Conservation (phyloP, 2,888 invertebrate genomes). For the Cenopis cana region DNA sequence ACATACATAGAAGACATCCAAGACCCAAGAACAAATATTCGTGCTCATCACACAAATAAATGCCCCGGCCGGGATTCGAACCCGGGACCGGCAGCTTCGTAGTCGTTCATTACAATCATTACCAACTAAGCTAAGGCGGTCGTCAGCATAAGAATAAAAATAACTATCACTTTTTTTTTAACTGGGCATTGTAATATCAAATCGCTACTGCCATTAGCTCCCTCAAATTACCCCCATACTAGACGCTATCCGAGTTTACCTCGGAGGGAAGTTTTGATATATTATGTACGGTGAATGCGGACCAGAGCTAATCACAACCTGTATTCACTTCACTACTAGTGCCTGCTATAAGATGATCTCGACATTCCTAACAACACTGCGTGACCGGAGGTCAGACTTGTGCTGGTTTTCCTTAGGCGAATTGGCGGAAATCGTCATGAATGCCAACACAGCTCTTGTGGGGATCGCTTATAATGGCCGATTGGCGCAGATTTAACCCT, state of each 20-base stretch:
- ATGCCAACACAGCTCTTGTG: not conserved
- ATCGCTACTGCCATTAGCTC: not conserved
- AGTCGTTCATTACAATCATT: too few species aligned
- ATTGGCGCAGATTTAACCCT: conserved; percentile 13
- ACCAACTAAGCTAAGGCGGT: too few species aligned
- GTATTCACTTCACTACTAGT: not conserved
- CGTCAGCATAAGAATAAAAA: too few species aligned
- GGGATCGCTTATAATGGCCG: conserved; percentile 14
- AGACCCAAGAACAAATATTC: too few species aligned
- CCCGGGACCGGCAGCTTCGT: too few species aligned
- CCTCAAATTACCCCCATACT: not conserved
- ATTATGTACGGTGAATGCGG: not conserved
- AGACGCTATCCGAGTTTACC: not conserved
- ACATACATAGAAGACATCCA: too few species aligned
- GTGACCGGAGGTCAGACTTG: not conserved
- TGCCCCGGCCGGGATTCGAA: too few species aligned
- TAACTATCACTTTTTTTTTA: not conserved
- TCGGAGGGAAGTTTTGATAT: not conserved
- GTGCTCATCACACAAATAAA: too few species aligned
- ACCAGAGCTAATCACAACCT: conserved; percentile 1
- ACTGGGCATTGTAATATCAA: not conserved
- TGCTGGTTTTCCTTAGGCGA: not conserved
- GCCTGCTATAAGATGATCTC: not conserved
- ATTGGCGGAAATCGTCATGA: not conserved
- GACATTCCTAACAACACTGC: not conserved